Conservation (phyloP, 2,888 invertebrate species). For the Erebia epiphron region DNA sequence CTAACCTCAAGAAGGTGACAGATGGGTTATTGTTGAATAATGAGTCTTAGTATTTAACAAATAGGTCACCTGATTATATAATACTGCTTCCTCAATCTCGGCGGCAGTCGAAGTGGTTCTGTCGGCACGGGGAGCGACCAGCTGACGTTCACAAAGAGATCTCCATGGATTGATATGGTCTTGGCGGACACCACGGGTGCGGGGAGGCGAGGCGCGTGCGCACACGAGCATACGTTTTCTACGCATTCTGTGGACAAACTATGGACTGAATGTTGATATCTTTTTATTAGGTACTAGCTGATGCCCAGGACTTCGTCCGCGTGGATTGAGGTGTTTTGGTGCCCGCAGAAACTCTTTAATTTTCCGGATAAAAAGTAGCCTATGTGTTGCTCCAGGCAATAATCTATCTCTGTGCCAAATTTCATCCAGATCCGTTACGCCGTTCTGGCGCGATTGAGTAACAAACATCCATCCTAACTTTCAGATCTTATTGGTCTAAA, state of each 20-base stretch:
- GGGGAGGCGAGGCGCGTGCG: slow-evolving; percentile 65
- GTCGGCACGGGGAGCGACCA: slow-evolving; percentile 63
- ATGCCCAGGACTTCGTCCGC: neutral
- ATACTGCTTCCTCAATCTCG: slow-evolving; percentile 54
- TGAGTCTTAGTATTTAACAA: neutral
- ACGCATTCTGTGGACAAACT: slow-evolving; percentile 63
- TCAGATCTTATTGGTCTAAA: too few species aligned
- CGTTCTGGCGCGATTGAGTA: too few species aligned
- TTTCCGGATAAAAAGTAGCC: too few species aligned
- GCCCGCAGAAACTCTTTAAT: too few species aligned
- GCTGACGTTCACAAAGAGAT: slow-evolving; percentile 62
- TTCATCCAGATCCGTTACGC: too few species aligned
- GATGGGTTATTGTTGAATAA: too few species aligned
- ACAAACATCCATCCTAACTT: too few species aligned
- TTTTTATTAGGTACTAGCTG: neutral
- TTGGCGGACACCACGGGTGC: slow-evolving; percentile 56
- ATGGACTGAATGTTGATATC: slow-evolving; percentile 7
- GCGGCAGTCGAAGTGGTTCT: slow-evolving; percentile 62
- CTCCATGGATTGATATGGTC: slow-evolving; percentile 52
- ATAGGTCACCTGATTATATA: slow-evolving; percentile 65
- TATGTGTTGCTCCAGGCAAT: too few species aligned
- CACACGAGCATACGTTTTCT: slow-evolving; percentile 70
- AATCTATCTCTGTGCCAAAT: too few species aligned
- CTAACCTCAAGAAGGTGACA: too few species aligned
- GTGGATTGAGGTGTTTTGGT: too few species aligned